Percentiles rank a stretch among this genome's conserved stretches.
Conservation (phyloP, 2,113 vertebrate genomes). For the Tympanuchus pallidicinctus region DNA sequence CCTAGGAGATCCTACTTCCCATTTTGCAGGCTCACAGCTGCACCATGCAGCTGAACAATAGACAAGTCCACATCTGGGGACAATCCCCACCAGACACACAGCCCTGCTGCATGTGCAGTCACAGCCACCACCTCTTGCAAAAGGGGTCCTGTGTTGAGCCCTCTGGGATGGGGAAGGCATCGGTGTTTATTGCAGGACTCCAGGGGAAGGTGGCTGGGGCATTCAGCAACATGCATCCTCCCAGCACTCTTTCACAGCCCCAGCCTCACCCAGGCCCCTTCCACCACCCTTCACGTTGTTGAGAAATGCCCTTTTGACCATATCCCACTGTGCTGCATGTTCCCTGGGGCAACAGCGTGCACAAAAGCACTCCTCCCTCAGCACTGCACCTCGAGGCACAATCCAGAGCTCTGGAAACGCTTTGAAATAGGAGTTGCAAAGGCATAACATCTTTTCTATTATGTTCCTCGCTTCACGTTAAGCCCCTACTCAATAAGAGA, state of each 20-base stretch:
- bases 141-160: background rate
- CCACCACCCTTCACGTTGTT: rapidly evolving
- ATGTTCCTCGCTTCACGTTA: background rate
- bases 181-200: rapidly evolving
- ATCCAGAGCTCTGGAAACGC: background rate
- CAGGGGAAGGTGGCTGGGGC: rapidly evolving
- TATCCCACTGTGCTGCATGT: background rate
- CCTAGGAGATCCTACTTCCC: background rate
- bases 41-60: background rate
- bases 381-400: background rate
- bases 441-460: constrained; percentile 26
- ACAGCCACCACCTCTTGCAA: background rate
- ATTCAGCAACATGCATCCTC: background rate
- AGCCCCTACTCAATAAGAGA: constrained; percentile 25
- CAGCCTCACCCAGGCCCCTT: background rate
- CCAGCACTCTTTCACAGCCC: background rate
- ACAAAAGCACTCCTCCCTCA: background rate
- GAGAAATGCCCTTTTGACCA: background rate
- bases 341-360: background rate
- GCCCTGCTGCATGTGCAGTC: background rate
- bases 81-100: background rate
- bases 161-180: background rate
- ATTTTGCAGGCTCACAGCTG: background rate
- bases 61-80: background rate
- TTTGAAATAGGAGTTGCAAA: constrained; percentile 53